Percentiles rank a stretch among this genome's conserved stretches.
These are phyloP conservation scores for Brachyptera putata DNA, from an alignment of 2,888 invertebrate species.

Conservation along the genomic window DNA sequence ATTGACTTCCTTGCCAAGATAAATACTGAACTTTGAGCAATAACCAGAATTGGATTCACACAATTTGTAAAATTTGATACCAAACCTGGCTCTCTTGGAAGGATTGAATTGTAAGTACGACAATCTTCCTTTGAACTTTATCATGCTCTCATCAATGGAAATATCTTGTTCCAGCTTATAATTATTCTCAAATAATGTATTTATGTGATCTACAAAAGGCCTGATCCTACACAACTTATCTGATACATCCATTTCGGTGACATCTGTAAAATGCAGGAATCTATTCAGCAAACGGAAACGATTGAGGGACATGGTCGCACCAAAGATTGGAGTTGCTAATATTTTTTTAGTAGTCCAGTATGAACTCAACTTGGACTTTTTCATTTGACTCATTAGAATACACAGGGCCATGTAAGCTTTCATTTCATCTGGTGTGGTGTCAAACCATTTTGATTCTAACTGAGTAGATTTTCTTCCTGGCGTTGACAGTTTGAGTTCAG, in stretches of 20 bases:
- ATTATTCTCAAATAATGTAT: no score
- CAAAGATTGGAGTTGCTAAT: conserved; percentile 26
- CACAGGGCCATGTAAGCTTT: conserved; percentile 28
- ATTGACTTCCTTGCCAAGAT: no score
- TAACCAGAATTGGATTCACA: conserved; percentile 22
- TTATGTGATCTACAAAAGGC: no score
- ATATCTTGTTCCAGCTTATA: no score
- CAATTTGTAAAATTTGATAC: conserved; percentile 27
- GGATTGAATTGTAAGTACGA: conserved; percentile 25
- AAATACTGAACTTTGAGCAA: no score
- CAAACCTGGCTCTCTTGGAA: conserved; percentile 28
- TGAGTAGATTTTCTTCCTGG: no score
- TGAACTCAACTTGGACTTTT: conserved; percentile 29
- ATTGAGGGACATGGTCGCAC: conserved; percentile 22
- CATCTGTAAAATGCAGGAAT: conserved; percentile 28
- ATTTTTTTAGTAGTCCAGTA: conserved; percentile 27
- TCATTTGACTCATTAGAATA: conserved; percentile 29
- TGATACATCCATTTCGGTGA: no score
- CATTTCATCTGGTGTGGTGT: conserved; percentile 28
- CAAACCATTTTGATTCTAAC: no score
- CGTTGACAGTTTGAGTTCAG: no score
- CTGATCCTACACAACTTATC: no score
- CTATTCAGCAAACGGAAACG: conserved; percentile 24
- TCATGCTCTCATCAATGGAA: conserved; percentile 24
- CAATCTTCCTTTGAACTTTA: conserved; percentile 28